Conservation (phyloP, 2,888 invertebrate species). For the Drosophila meridiana region DNA sequence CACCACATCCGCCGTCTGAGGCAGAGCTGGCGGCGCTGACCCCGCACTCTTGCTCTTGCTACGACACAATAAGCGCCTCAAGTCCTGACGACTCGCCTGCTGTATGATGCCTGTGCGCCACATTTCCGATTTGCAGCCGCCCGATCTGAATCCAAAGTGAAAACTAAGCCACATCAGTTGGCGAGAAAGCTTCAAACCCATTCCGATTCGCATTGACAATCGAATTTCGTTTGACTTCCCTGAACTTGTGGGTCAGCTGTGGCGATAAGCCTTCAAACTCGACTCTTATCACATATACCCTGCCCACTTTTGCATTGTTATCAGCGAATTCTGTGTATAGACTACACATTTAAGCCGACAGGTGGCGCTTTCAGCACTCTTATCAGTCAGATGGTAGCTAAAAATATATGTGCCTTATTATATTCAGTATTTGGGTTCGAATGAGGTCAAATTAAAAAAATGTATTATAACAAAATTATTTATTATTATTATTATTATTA, state of each 20-base stretch:
- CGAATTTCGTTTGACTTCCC: conserved; percentile 10
- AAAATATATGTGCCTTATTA: conserved; percentile 4
- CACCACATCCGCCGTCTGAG: conserved; percentile 89
- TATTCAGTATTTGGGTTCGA: conserved; percentile 23
- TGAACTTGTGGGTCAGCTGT: conserved; percentile 34
- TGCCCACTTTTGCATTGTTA: conserved; percentile 21
- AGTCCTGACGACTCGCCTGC: conserved; percentile 46
- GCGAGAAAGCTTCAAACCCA: conserved; percentile 16
- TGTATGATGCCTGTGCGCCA: conserved; percentile 46
- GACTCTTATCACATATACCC: conserved; percentile 17
- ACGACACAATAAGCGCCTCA: conserved; percentile 19
- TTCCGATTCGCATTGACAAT: conserved; percentile 13
- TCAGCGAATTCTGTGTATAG: not conserved
- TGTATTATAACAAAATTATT: too few relatives aligned
- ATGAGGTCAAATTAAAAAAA: not conserved
- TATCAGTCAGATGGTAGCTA: conserved; percentile 22
- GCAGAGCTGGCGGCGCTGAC: conserved; percentile 14
- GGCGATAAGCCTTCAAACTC: conserved; percentile 30
- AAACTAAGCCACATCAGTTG: conserved; percentile 38
- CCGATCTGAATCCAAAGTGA: conserved; percentile 21
- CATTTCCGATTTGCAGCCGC: conserved; percentile 24
- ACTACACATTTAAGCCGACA: conserved; percentile 11
- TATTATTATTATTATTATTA: too few relatives aligned
- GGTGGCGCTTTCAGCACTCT: conserved; percentile 42
- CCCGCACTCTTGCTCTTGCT: not conserved